These are phyloP conservation scores for Symphodus melops DNA, from an alignment of 2,113 vertebrate genomes.

Conservation along the genomic window DNA sequence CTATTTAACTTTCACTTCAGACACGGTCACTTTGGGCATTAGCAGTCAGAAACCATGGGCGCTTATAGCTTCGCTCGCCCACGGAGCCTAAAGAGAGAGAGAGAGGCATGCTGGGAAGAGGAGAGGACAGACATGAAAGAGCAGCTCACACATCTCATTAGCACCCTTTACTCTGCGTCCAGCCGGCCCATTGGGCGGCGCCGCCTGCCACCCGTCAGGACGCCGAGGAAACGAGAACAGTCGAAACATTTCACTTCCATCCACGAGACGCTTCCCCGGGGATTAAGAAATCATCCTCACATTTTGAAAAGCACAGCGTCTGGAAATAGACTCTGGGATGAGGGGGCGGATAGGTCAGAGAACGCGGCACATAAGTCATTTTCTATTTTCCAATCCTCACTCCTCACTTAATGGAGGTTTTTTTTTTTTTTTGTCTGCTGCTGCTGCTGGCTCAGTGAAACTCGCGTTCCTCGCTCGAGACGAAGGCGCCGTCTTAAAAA, in stretches of 20 bases:
- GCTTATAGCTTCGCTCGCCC: conserved; percentile 43
- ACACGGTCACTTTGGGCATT: conserved; percentile 54
- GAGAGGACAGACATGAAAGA: conserved; percentile 56
- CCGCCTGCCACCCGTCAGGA: conserved; percentile 34
- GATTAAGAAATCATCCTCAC: conserved; percentile 75
- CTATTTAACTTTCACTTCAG: conserved; percentile 43
- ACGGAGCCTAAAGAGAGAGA: conserved; percentile 23
- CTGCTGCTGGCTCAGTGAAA: conserved; percentile 29
- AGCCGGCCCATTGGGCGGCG: conserved; percentile 26
- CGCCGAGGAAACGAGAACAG: conserved; percentile 14
- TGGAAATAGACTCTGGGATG: conserved; percentile 64
- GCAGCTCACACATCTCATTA: conserved; percentile 57
- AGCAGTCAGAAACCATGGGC: conserved; percentile 18
- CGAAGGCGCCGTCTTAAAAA: neutral
- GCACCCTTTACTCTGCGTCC: conserved; percentile 44
- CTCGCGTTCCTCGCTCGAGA: neutral
- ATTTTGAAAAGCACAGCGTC: conserved; percentile 31
- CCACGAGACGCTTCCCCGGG: conserved; percentile 46
- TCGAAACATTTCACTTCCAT: conserved; percentile 30
- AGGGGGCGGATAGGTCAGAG: conserved; percentile 37
- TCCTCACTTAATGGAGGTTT: conserved; percentile 54
- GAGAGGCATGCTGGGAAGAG: conserved; percentile 37
- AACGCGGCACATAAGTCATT: conserved; percentile 44
- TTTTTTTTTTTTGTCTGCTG: too few relatives aligned
- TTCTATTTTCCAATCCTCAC: conserved; percentile 52